Evolutionary conservation across 2,797 vertebrate genomes (phyloP).

Genomic region (Dryobates pubescens): DNA sequence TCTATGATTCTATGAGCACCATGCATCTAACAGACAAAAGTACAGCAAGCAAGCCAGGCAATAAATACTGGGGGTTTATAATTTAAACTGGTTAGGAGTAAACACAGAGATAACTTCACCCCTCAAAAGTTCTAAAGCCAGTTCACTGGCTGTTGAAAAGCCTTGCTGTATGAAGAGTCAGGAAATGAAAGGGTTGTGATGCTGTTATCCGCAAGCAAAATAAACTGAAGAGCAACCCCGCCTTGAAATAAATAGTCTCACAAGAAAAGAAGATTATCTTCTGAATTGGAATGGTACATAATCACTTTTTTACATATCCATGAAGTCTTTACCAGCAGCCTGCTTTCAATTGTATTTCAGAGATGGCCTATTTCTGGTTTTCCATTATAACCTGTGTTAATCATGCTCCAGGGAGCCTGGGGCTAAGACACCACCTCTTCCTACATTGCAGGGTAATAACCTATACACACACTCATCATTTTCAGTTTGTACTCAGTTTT

Average conservation of each 20-base stretch:
- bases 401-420: not conserved
- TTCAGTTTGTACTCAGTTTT: not conserved
- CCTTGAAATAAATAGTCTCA: not conserved
- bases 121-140: not conserved
- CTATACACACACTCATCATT: not conserved
- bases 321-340: not conserved
- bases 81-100: not conserved
- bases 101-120: slow-evolving; percentile 5
- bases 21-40: not conserved
- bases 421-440: not conserved
- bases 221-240: not conserved
- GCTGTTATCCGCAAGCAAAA: not conserved
- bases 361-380: not conserved
- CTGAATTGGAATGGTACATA: not conserved
- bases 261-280: not conserved
- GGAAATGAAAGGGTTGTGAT: not conserved
- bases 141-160: not conserved
- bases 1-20: not conserved
- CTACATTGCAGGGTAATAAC: not conserved
- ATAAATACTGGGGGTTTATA: not conserved
- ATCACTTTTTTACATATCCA: not conserved
- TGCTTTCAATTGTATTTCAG: not conserved
- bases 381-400: not conserved
- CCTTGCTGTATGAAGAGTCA: not conserved
- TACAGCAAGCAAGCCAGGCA: not conserved